These are phyloP conservation scores for Drosophila flavopinicola DNA, from an alignment of 2,888 invertebrate genomes.

Conservation along the genomic window DNA sequence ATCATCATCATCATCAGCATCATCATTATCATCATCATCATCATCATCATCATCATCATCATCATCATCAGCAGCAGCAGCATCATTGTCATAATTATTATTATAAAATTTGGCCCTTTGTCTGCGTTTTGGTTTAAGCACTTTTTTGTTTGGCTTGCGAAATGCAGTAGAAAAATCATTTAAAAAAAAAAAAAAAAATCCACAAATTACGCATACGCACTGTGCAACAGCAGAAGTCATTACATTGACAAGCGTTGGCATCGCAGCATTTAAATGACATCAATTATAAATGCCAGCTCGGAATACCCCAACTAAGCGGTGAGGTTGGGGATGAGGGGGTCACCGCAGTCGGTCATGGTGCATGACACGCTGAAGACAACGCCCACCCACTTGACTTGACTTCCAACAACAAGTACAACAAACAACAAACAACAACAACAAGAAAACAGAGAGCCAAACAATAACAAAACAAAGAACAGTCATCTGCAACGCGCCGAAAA, in stretches of 20 bases:
- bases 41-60: too few species aligned
- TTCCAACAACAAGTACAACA: too few species aligned
- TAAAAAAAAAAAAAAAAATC: constrained; percentile 13
- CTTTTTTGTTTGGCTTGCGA: constrained; percentile 25
- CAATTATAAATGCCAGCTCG: constrained; percentile 42
- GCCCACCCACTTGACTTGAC: constrained; percentile 55
- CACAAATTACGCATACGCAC: constrained; percentile 38
- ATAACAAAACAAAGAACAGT: too few species aligned
- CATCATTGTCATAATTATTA: constrained; percentile 14
- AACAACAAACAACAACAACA: constrained; percentile 1
- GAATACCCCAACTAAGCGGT: too few species aligned
- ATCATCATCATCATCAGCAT: constrained; percentile 16
- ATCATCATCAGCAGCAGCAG: too few species aligned
- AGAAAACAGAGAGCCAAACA: constrained; percentile 50
- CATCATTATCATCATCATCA: too few species aligned
- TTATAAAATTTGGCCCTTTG: constrained; percentile 55
- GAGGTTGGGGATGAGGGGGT: too few species aligned
- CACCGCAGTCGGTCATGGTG: constrained; percentile 63
- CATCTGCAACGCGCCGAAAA: too few species aligned
- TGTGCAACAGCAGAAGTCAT: constrained; percentile 46
- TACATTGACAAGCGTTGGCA: constrained; percentile 67
- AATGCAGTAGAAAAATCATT: constrained; percentile 52
- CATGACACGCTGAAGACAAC: constrained; percentile 36
- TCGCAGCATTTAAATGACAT: constrained; percentile 68
- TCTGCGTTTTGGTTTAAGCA: constrained; percentile 19